These are phyloP conservation scores for Hyphantria cunea DNA, from an alignment of 1,140 invertebrate species.

Conservation along the genomic window DNA sequence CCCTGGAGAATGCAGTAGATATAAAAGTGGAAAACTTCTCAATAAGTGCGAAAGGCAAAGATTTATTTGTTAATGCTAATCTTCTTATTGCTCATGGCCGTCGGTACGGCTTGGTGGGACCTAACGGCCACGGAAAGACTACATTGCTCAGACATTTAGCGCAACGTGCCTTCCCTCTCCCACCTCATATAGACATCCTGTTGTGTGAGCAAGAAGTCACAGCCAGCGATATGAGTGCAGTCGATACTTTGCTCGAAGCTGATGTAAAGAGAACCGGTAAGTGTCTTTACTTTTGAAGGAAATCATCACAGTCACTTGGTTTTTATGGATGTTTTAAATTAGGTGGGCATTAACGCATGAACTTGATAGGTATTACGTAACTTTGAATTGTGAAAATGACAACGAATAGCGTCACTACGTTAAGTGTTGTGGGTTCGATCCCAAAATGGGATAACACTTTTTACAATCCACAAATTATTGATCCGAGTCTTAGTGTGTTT, in stretches of 20 bases:
- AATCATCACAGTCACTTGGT: too few species aligned
- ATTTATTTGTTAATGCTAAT: conserved; percentile 98
- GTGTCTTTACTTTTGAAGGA: conserved; percentile 8
- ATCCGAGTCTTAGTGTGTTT: too few species aligned
- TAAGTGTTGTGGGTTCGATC: too few species aligned
- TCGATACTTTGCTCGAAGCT: conserved; percentile 95
- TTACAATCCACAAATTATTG: too few species aligned
- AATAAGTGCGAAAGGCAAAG: conserved; percentile 98
- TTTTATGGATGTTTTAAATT: too few species aligned
- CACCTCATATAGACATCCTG: conserved; percentile 97
- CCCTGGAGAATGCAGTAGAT: conserved; percentile 97
- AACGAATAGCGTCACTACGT: too few species aligned
- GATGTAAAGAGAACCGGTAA: conserved; percentile 92
- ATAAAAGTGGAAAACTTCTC: conserved; percentile 99
- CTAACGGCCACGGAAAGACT: conserved; percentile 99
- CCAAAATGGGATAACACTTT: too few species aligned
- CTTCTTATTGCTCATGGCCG: conserved; percentile 96
- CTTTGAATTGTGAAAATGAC: too few species aligned
- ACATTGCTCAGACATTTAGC: conserved; percentile 96
- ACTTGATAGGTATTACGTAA: too few species aligned
- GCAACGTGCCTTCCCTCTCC: conserved; percentile 94
- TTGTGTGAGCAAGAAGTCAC: conserved; percentile 99
- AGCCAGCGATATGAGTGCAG: conserved; percentile 93
- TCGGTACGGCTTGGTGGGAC: conserved; percentile 98
- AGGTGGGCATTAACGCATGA: too few species aligned